phyloP scores from a whole-genome alignment of 1,140 invertebrate species.

The Drosophila athabasca region DNA sequence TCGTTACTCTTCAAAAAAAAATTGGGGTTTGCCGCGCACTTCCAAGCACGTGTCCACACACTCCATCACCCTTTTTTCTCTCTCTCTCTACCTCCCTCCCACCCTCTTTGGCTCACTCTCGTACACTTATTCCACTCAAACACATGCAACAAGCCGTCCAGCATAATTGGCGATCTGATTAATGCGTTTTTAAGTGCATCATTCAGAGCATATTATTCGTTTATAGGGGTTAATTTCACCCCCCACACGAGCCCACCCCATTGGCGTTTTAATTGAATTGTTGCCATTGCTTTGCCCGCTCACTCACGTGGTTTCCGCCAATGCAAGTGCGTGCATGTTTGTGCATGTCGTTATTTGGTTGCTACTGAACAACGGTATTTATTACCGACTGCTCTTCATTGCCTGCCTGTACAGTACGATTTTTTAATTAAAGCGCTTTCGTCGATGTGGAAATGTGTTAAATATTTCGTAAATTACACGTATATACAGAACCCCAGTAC shows the following conservation, averaged over 20 bases:
- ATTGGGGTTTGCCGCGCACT: slow-evolving; percentile 54
- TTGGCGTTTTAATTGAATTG: slow-evolving; percentile 81
- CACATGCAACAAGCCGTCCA: slow-evolving; percentile 31
- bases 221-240: slow-evolving; percentile 81
- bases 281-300: slow-evolving; percentile 64
- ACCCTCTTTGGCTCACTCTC: slow-evolving; percentile 9
- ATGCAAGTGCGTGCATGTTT: slow-evolving; percentile 9
- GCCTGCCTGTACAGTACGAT: slow-evolving; percentile 51
- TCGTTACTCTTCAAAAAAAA: slow-evolving; percentile 19
- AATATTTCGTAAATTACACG: slow-evolving; percentile 5
- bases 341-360: slow-evolving; percentile 31
- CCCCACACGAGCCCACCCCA: slow-evolving; percentile 56
- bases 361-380: slow-evolving; percentile 50
- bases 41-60: slow-evolving; percentile 63
- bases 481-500: too few species aligned
- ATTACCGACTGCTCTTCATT: slow-evolving; percentile 49
- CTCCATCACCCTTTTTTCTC: slow-evolving; percentile 2
- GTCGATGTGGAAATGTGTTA: slow-evolving; percentile 42
- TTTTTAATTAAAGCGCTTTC: slow-evolving; percentile 74
- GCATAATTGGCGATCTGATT: slow-evolving; percentile 82
- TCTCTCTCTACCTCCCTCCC: slow-evolving; percentile 11
- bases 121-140: slow-evolving; percentile 8
- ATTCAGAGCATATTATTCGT: slow-evolving; percentile 81
- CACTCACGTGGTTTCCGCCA: too few species aligned
- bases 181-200: slow-evolving; percentile 82